Evolutionary conservation across 2,113 vertebrate genomes (phyloP).

Genomic region (Aptenodytes patagonicus): DNA sequence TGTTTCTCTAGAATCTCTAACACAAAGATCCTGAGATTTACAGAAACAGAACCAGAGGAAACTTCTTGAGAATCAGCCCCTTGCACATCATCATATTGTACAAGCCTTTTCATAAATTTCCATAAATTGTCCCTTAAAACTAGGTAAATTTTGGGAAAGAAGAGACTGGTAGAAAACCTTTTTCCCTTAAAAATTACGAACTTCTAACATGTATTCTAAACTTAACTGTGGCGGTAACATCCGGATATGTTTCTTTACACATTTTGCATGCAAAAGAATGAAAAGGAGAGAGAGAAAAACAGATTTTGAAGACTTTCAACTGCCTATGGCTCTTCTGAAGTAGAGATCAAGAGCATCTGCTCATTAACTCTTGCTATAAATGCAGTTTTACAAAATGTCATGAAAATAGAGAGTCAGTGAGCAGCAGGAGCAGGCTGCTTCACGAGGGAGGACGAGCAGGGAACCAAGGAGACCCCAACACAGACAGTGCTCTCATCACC

Average conservation of each 20-base stretch:
- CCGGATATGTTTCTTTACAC: background rate
- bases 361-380: background rate
- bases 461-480: background rate
- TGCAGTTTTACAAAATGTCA: background rate
- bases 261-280: background rate
- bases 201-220: background rate
- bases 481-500: background rate
- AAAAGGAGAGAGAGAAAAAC: background rate
- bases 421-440: background rate
- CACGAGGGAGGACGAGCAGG: fast-evolving
- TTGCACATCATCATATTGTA: background rate
- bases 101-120: background rate
- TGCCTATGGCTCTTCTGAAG: background rate
- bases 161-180: background rate
- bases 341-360: background rate
- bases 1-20: background rate
- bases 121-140: background rate
- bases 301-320: background rate
- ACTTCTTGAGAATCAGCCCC: background rate
- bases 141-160: background rate
- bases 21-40: background rate
- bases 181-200: background rate
- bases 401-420: background rate
- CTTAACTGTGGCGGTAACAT: background rate
- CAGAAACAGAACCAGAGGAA: background rate